Conservation (phyloP, 37 sponge, comb jelly and placozoan genomes). For the Amphimedon queenslandica region DNA sequence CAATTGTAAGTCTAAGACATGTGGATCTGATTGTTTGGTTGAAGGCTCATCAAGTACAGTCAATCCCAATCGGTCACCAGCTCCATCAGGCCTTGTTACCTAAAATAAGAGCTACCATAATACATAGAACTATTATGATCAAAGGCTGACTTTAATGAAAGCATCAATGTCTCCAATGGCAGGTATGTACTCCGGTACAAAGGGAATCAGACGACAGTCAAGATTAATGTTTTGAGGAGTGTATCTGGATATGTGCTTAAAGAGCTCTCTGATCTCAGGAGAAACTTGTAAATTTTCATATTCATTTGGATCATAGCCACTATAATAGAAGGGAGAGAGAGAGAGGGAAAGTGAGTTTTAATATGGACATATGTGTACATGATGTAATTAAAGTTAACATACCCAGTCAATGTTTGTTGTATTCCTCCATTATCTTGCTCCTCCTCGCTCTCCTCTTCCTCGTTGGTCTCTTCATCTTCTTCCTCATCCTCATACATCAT, state of each 20-base stretch:
- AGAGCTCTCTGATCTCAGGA: slow-evolving; percentile 86
- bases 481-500: slow-evolving; percentile 38
- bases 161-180: slow-evolving; percentile 99
- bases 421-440: slow-evolving; percentile 16
- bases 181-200: slow-evolving; percentile 97
- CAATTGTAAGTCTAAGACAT: slow-evolving; percentile 91
- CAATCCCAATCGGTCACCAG: slow-evolving; percentile 73
- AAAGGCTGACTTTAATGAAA: slow-evolving; percentile 78
- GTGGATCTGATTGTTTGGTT: slow-evolving; percentile 95
- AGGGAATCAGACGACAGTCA: slow-evolving; percentile 89
- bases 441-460: slow-evolving; percentile 44
- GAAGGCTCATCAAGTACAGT: slow-evolving; percentile 88
- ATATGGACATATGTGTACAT: not conserved
- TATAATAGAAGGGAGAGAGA: slow-evolving; percentile 29
- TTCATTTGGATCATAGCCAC: slow-evolving; percentile 93
- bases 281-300: slow-evolving; percentile 85
- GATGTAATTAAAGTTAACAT: not conserved
- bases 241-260: slow-evolving; percentile 85
- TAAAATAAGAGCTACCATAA: slow-evolving; percentile 7
- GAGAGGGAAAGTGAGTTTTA: not conserved
- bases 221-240: slow-evolving; percentile 77
- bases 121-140: slow-evolving; percentile 1
- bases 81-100: slow-evolving; percentile 87
- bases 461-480: slow-evolving; percentile 38
- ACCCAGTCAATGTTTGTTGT: slow-evolving; percentile 38